phyloP scores from a whole-genome alignment of 2,888 invertebrate genomes.

The Cordylochernes scorpioides region DNA sequence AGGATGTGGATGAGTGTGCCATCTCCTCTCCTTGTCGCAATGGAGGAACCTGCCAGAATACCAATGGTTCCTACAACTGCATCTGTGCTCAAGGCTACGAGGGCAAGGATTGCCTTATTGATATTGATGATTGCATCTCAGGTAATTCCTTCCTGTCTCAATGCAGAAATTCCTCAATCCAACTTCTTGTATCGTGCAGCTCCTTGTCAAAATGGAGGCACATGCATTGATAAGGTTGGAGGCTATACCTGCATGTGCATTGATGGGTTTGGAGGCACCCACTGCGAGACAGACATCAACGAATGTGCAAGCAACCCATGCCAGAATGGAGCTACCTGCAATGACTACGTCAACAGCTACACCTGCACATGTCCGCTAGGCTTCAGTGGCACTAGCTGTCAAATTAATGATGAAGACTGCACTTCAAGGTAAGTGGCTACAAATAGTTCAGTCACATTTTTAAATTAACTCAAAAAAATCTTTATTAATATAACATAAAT shows the following conservation, averaged over 20 bases:
- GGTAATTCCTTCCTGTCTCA: constrained; percentile 1
- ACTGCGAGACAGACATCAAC: constrained; percentile 66
- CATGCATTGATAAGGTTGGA: constrained; percentile 66
- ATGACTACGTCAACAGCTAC: constrained; percentile 77
- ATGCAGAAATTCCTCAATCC: constrained; percentile 1
- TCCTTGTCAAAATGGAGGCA: constrained; percentile 78
- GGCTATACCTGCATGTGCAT: constrained; percentile 71
- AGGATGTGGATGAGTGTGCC: constrained; percentile 69
- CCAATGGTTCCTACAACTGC: constrained; percentile 64
- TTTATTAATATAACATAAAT: neutral
- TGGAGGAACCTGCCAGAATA: constrained; percentile 53
- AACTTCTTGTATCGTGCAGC: constrained; percentile 25
- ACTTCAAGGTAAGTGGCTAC: constrained; percentile 32
- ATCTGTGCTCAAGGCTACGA: constrained; percentile 66
- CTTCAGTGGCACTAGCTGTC: constrained; percentile 80
- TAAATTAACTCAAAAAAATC: neutral
- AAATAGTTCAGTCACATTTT: neutral
- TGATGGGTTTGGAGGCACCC: constrained; percentile 65
- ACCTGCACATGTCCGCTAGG: constrained; percentile 70
- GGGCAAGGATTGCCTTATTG: constrained; percentile 67
- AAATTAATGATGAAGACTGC: constrained; percentile 79
- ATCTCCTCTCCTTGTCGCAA: constrained; percentile 74
- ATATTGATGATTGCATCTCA: constrained; percentile 59
- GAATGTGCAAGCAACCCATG: constrained; percentile 57
- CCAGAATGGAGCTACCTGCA: constrained; percentile 70